These are phyloP conservation scores for Corynorhinus townsendii DNA, from an alignment of 2,113 vertebrate species.

Conservation along the genomic window DNA sequence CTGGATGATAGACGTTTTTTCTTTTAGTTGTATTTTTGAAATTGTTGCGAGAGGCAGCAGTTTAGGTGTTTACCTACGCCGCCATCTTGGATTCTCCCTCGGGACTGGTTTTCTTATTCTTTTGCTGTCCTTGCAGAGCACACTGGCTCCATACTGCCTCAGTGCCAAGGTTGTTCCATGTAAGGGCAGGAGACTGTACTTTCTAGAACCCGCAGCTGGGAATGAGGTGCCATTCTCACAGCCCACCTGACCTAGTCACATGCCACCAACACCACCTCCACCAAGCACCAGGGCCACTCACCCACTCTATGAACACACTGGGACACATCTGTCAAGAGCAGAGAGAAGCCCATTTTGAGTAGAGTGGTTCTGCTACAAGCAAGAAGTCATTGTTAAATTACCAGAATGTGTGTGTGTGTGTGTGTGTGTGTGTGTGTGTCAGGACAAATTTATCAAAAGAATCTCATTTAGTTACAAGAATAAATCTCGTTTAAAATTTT, in stretches of 20 bases:
- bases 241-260: background rate
- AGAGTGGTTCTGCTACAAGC: background rate
- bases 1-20: no score
- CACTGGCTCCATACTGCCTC: background rate
- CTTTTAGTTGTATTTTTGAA: no score
- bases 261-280: background rate
- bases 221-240: background rate
- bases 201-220: background rate
- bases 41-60: no score
- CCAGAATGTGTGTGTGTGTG: background rate
- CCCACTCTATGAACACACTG: background rate
- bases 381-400: background rate
- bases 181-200: background rate
- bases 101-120: background rate
- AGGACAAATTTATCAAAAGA: background rate
- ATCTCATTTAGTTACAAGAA: slow-evolving; percentile 19
- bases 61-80: no score
- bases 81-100: no score
- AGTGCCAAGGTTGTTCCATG: background rate
- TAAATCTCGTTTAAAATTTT: background rate
- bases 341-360: background rate
- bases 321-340: background rate
- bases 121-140: background rate
- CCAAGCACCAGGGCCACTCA: background rate
- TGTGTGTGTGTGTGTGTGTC: background rate